phyloP scores from a whole-genome alignment of 35 echinoderm and acorn worm genomes.

The Apostichopus japonicus region DNA sequence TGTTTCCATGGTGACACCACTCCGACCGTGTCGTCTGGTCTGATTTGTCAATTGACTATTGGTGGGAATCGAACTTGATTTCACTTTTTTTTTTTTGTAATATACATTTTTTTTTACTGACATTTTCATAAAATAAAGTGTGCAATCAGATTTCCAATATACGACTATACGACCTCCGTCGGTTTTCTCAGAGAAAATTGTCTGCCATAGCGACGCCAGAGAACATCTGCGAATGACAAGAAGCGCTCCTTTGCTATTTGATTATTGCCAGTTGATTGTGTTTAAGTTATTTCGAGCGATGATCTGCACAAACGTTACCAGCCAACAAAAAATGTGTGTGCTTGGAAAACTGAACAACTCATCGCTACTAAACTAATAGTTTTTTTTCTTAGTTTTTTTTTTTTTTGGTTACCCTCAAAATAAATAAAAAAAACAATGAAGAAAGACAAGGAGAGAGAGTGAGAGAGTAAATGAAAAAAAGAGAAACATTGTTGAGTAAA shows the following conservation, averaged over 20 bases:
- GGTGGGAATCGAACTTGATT: too few species aligned
- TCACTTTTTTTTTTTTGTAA: too few species aligned
- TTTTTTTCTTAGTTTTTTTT: neutral
- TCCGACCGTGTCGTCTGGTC: too few species aligned
- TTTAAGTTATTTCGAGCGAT: conserved; percentile 24
- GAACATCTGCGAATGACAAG: conserved; percentile 46
- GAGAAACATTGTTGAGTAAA: too few species aligned
- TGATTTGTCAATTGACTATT: too few species aligned
- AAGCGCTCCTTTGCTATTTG: conserved; percentile 28
- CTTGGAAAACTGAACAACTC: conserved; percentile 13
- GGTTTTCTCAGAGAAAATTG: conserved; percentile 8
- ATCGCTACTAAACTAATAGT: conserved; percentile 11
- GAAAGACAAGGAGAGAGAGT: neutral
- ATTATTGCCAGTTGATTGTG: conserved; percentile 53
- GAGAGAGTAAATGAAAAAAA: too few species aligned
- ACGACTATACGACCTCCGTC: neutral
- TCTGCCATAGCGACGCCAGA: conserved; percentile 8
- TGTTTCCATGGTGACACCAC: too few species aligned
- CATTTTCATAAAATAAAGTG: conserved; percentile 15
- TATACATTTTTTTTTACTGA: neutral
- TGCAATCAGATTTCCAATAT: neutral
- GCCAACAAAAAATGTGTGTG: conserved; percentile 18
- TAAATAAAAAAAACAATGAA: neutral
- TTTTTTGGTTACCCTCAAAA: conserved; percentile 7
- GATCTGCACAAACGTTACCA: neutral